These are phyloP conservation scores for Cartodere bifasciata DNA, from an alignment of 2,888 invertebrate species.

Conservation along the genomic window DNA sequence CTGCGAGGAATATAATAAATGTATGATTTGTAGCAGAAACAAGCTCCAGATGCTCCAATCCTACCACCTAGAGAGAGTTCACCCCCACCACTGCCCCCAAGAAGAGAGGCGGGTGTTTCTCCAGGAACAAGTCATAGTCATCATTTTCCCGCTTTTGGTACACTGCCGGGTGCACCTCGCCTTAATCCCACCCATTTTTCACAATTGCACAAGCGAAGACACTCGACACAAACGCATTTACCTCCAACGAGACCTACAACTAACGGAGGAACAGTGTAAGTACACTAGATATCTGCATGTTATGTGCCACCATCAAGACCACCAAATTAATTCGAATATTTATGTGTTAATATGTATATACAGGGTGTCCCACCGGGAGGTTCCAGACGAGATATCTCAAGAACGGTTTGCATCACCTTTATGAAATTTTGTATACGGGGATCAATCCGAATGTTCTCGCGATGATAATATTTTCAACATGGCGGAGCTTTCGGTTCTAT, in stretches of 20 bases:
- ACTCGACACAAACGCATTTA: slow-evolving; percentile 35
- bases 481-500: too few species aligned
- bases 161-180: slow-evolving; percentile 29
- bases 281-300: slow-evolving; percentile 6
- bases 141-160: slow-evolving; percentile 7
- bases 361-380: too few species aligned
- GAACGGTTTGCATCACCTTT: too few species aligned
- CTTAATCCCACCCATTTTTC: slow-evolving; percentile 41
- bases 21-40: slow-evolving; percentile 35
- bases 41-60: slow-evolving; percentile 55
- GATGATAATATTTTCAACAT: too few species aligned
- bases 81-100: slow-evolving; percentile 37
- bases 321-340: too few species aligned
- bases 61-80: slow-evolving; percentile 57
- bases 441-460: too few species aligned
- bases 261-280: slow-evolving; percentile 30
- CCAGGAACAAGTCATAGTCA: slow-evolving; percentile 15
- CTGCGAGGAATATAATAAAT: too few species aligned
- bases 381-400: too few species aligned
- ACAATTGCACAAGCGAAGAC: slow-evolving; percentile 42
- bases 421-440: too few species aligned
- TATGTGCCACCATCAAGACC: slow-evolving; percentile 3
- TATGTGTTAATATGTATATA: too few species aligned
- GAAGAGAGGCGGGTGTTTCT: slow-evolving; percentile 28
- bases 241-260: slow-evolving; percentile 18